Conservation (phyloP, 2,797 vertebrate genomes). For the Enteromius anoplus region DNA sequence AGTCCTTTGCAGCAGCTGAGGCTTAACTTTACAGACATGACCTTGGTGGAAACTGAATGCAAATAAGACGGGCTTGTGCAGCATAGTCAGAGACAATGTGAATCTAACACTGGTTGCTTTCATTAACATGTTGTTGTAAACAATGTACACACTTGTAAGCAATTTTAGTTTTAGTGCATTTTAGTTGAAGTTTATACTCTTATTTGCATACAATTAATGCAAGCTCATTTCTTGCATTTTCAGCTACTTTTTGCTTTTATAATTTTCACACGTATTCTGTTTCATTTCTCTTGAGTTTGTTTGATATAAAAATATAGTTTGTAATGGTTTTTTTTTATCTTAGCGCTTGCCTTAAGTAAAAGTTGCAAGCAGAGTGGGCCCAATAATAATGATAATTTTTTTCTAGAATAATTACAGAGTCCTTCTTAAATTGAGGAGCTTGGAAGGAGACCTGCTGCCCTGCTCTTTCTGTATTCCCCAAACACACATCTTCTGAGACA, state of each 20-base stretch:
- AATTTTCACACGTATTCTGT: neutral
- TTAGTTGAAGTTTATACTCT: neutral
- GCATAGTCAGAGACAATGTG: conserved; percentile 13
- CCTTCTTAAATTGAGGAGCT: conserved; percentile 22
- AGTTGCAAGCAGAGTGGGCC: neutral
- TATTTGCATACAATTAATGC: conserved; percentile 21
- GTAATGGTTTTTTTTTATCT: neutral
- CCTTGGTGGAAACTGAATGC: conserved; percentile 37
- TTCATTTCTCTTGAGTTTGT: conserved; percentile 1
- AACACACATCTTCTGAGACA: conserved; percentile 49
- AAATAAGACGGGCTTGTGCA: conserved; percentile 21
- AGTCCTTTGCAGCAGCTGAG: conserved; percentile 6
- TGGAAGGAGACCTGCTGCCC: conserved; percentile 29
- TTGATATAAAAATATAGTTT: neutral
- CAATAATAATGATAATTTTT: conserved; percentile 2
- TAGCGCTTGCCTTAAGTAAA: neutral
- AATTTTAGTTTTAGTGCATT: no score
- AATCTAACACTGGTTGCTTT: conserved; percentile 16
- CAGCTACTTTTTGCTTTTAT: neutral
- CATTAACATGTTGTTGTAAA: conserved; percentile 4
- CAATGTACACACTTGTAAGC: conserved; percentile 8
- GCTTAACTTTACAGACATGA: conserved; percentile 38
- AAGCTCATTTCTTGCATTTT: neutral
- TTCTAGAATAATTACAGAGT: conserved; percentile 11
- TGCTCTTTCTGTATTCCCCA: conserved; percentile 40